Base-by-base conservation (phyloP, 1,140 invertebrate species). In the Tetramorium parvispinum region DNA sequence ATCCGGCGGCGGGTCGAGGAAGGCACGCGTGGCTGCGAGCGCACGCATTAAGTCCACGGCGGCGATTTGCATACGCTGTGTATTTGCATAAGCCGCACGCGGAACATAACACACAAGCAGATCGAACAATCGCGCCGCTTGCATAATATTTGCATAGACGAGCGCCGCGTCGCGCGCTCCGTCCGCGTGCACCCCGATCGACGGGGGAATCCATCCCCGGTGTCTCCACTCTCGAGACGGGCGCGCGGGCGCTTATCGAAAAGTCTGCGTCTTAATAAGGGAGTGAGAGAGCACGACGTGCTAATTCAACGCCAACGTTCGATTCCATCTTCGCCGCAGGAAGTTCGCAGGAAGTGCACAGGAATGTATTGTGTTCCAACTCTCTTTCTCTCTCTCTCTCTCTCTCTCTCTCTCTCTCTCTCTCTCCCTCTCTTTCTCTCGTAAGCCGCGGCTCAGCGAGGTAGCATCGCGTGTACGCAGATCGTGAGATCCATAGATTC, bases 131-230 rank as follows among this genome's bases (percentile, higher is more conserved):
- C 82, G 82, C 16, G 57, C 43, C 61, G 73, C 73, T 85, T 78
- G 73, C 82, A 78, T 85, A 85, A 85, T 65, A 85, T 85, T 85
- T 65, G 82, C 73, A 85, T 85, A 65, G 73, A 63, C 73, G 82
- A 78, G 77, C 82, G 71, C 32, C 13, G 32, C 40, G n/a, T 59
- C 71, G 55, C 43, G n/a, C 40, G n/a, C 40, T 40, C 24, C 40
- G 75, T 63, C 40, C 57, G 21, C 16, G 40, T 8, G 1, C 32
- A 43, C 16, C 55, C 11, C 37, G 82, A 85, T 85, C 57, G 66
- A 61, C 68, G 46, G 27, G 27, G 59, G 46, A 65, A 16, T 77
- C 43, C 43, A 5, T 32, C 53, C 53, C 18, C 16, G 32, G 32
- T 32, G 32, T 32, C 32, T 32, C 32, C 32, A 32, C 32, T 3